Percentiles rank a stretch among this genome's conserved stretches.
Evolutionary conservation across 2,113 vertebrate species (phyloP).

Genomic region (Gobiocypris rarus): DNA sequence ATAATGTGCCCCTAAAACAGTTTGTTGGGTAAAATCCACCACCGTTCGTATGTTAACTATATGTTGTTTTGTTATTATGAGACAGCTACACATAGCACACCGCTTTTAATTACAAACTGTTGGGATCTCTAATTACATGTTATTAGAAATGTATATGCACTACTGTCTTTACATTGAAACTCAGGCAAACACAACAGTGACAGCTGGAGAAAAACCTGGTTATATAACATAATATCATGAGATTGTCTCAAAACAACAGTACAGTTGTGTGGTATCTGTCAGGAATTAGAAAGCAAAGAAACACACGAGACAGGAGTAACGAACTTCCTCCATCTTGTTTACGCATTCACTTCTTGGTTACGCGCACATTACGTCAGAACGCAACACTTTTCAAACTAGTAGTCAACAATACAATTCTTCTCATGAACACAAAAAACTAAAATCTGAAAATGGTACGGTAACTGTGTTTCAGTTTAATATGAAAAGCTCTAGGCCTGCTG

Average conservation of each 20-base stretch:
- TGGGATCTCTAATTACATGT: neutral
- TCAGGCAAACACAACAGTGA: conserved; percentile 1
- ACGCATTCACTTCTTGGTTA: too few species aligned
- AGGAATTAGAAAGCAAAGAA: too few species aligned
- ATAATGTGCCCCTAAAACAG: neutral
- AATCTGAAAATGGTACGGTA: neutral
- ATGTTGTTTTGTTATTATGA: conserved; percentile 19
- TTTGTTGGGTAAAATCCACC: neutral
- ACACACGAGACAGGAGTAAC: too few species aligned
- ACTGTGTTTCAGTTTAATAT: neutral
- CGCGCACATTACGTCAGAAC: too few species aligned
- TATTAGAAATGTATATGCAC: neutral
- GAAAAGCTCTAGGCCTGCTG: conserved; percentile 35
- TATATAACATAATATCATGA: neutral
- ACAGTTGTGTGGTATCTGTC: too few species aligned
- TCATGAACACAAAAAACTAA: neutral
- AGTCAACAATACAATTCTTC: too few species aligned
- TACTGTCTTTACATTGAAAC: neutral
- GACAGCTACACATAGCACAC: conserved; percentile 18
- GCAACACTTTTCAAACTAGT: too few species aligned
- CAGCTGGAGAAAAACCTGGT: neutral
- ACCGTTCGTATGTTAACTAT: neutral
- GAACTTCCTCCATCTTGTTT: too few species aligned
- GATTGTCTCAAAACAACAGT: neutral
- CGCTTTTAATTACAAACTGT: conserved; percentile 30